Conservation (phyloP, 2,113 vertebrate species). For the Myrmecobius fasciatus region DNA sequence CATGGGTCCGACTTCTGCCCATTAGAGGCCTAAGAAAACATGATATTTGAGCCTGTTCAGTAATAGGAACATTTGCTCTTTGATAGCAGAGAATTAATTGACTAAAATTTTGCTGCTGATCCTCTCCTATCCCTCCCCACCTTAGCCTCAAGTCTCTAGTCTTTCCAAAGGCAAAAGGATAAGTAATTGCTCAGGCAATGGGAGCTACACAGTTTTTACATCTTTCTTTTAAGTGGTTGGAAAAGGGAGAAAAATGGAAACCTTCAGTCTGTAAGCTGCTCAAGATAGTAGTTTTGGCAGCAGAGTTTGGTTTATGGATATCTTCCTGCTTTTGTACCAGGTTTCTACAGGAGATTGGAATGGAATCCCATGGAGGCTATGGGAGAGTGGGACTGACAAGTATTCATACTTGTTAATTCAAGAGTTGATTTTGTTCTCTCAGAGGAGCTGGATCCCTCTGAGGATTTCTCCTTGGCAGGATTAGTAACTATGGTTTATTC, state of each 20-base stretch:
- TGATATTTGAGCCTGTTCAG: too few species aligned
- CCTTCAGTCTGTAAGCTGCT: neutral
- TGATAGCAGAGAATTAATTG: too few species aligned
- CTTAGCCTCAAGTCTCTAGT: neutral
- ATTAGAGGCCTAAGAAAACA: too few species aligned
- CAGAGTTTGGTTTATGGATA: neutral
- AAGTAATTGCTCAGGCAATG: neutral
- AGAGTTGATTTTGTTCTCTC: neutral
- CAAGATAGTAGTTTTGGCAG: neutral
- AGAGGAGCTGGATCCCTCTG: neutral
- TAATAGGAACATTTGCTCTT: too few species aligned
- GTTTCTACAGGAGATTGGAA: neutral
- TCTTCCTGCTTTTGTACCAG: neutral
- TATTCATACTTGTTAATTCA: neutral
- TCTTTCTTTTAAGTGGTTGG: too few species aligned
- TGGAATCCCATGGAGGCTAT: neutral
- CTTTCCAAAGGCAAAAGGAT: neutral
- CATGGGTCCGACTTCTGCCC: too few species aligned
- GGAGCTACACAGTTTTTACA: too few species aligned
- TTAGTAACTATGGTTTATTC: neutral
- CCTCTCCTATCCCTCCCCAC: neutral
- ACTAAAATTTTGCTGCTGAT: neutral
- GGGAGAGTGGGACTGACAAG: neutral
- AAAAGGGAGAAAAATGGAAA: neutral
- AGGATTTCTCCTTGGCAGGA: neutral